These are phyloP conservation scores for Laspeyria flexula DNA, from an alignment of 2,888 invertebrate species.

Conservation along the genomic window DNA sequence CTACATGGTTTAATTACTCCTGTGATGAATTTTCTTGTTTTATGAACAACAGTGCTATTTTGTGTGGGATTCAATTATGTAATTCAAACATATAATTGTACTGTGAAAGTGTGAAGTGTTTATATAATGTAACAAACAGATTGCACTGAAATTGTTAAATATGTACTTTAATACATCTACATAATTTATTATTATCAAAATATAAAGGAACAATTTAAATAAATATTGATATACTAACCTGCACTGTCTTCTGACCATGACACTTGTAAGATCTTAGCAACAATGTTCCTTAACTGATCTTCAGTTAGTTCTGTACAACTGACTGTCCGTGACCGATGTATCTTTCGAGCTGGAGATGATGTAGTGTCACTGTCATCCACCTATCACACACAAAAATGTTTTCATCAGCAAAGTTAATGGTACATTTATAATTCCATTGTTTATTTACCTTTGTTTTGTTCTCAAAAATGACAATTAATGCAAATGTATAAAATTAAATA, in stretches of 20 bases:
- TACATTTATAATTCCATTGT: too few species aligned
- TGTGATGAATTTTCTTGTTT: not conserved
- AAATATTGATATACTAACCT: constrained; percentile 57
- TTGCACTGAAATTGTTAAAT: not conserved
- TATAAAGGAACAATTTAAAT: not conserved
- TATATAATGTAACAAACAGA: not conserved
- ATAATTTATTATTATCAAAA: too few species aligned
- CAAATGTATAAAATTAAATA: too few species aligned
- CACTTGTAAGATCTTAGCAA: constrained; percentile 90
- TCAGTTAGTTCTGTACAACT: constrained; percentile 87
- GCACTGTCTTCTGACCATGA: constrained; percentile 88
- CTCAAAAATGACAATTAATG: not conserved
- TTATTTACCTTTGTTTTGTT: too few species aligned
- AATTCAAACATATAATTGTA: not conserved
- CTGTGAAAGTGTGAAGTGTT: constrained; percentile 1
- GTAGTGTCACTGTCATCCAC: constrained; percentile 82
- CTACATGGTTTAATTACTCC: too few species aligned
- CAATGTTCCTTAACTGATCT: constrained; percentile 87
- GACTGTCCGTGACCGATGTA: constrained; percentile 75
- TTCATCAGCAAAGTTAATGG: too few species aligned
- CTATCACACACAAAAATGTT: constrained; percentile 48
- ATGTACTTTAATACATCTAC: too few species aligned
- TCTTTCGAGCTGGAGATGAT: constrained; percentile 76
- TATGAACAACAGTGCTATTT: not conserved
- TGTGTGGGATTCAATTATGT: not conserved